Evolutionary conservation across 2,888 invertebrate genomes (phyloP).

Genomic region (Kuschelorhynchus macadamiae): DNA sequence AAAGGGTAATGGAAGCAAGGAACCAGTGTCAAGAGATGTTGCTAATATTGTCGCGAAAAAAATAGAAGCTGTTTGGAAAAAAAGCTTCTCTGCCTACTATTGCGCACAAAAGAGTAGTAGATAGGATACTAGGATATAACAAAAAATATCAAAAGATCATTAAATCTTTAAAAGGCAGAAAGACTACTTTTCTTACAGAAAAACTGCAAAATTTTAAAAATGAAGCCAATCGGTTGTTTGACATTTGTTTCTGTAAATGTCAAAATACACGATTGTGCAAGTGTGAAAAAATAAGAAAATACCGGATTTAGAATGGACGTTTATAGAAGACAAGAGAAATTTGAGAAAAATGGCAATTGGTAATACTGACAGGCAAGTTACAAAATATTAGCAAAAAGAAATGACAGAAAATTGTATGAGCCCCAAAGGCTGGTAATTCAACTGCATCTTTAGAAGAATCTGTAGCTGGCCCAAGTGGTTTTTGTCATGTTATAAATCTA

Average conservation of each 20-base stretch:
- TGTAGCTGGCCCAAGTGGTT: too few relatives aligned
- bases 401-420: too few relatives aligned
- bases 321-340: too few relatives aligned
- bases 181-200: constrained; percentile 13
- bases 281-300: too few relatives aligned
- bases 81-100: constrained; percentile 10
- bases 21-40: not conserved
- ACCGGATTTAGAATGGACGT: too few relatives aligned
- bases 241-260: constrained; percentile 18
- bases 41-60: constrained; percentile 24
- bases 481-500: too few relatives aligned
- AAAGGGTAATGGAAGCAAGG: too few relatives aligned
- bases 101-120: constrained; percentile 4
- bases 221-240: constrained; percentile 17
- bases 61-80: constrained; percentile 25
- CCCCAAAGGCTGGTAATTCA: too few relatives aligned
- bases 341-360: too few relatives aligned
- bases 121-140: too few relatives aligned
- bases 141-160: constrained; percentile 9
- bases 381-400: not conserved
- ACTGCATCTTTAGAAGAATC: too few relatives aligned
- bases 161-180: constrained; percentile 14
- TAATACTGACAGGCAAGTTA: not conserved
- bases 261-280: too few relatives aligned
- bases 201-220: constrained; percentile 15